A percentile compares a stretch with the other conserved stretches of the same genome.
phyloP scores from a whole-genome alignment of 2,797 vertebrate genomes.

The Crax fasciolata region DNA sequence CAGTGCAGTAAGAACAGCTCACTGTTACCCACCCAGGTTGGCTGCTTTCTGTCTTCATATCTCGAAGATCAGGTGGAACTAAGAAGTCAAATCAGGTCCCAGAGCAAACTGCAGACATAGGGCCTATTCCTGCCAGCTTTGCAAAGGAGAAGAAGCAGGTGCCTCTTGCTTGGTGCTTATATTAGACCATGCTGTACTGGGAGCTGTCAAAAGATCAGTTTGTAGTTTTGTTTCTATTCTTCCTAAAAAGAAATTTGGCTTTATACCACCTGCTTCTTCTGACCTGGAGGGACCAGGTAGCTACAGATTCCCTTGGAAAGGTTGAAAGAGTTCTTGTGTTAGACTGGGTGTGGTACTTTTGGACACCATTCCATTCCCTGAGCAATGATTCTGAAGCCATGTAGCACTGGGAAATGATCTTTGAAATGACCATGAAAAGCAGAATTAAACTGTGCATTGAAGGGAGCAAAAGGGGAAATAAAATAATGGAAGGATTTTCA shows the following conservation, averaged over 20 bases:
- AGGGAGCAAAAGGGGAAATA: background rate
- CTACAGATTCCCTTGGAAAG: background rate
- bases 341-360: background rate
- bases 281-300: background rate
- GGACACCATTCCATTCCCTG: background rate
- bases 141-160: background rate
- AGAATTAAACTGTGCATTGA: background rate
- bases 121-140: background rate
- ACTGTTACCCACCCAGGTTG: background rate
- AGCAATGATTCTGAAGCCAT: background rate
- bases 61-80: background rate
- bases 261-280: background rate
- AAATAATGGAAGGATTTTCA: background rate
- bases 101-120: background rate
- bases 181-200: background rate
- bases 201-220: background rate
- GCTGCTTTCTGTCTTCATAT: background rate
- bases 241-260: background rate
- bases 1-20: background rate
- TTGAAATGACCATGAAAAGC: background rate
- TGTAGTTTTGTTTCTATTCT: background rate
- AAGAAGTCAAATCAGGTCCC: background rate
- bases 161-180: background rate
- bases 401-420: background rate
- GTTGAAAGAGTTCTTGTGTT: background rate